Evolutionary conservation across 2,797 vertebrate genomes (phyloP), one percentile per base, ranked within the genome.

Genomic region (Sphenodon punctatus): DNA sequence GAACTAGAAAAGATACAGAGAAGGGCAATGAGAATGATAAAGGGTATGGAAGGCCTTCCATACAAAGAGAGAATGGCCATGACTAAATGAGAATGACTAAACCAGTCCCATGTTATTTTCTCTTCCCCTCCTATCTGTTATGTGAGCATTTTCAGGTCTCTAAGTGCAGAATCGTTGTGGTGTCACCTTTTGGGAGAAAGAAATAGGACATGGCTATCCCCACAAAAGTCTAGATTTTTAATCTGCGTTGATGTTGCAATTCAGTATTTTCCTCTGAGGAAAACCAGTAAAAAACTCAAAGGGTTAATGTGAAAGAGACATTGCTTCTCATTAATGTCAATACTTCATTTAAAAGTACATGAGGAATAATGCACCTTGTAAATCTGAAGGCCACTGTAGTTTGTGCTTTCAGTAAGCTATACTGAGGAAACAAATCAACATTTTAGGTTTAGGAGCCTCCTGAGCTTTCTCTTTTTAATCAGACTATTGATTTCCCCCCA

Each of bases 391-490:
- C 84, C 76, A 80, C 69, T 36, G 70, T 39, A 84, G 56, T 86
- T 92, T 92, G 65, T 63, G 82, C 78, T 89, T 87, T 92, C 92
- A 92, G 20, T 90, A 80, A 90, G 87, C 92, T 88, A 84, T 66
- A 87, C 85, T 87, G 81, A 93, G 89, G 91, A 79, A 95, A 67
- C 70, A 94, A 93, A 94, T 95, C 88, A 94, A 88, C 88, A 84
- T 95, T 94, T 93, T 91, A 93, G 81, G 67, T 88, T 95, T 91
- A 95, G 86, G 90, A 88, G 56, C 64, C 93, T 90, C 92, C 75
- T 86, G 90, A 85, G 93, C 55, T 93, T 95, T 94, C 80, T 94
- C 82, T 90, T 92, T 93, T 89, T 69, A 94, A 94, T 94, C 90
- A 93, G 86, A 87, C 38, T 95, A 93, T 94, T 85, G 93, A 95